Base-by-base conservation (phyloP, 2,113 vertebrate genomes). In the Cyanoderma ruficeps region DNA sequence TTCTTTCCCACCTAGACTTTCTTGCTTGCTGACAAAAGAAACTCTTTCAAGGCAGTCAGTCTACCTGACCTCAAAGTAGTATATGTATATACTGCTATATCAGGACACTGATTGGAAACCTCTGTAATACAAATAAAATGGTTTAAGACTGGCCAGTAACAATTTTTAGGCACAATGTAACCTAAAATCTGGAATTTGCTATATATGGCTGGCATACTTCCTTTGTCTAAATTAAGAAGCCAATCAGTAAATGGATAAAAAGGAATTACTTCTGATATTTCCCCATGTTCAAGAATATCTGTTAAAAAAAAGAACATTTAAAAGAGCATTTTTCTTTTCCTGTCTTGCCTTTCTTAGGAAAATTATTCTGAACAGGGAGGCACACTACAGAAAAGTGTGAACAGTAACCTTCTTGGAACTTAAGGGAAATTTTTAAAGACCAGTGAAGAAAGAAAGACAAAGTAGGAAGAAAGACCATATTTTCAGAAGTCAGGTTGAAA, bases 401-500 rank as follows among this genome's bases (percentile, higher is more conserved):
- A 41, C 44, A 60, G 31, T 24, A 39, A 76, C 60, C 42, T 80
- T 89, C 25, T 9, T 46, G 27, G 50, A 83, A 90, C 53, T 75
- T 44, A 50, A 70, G 42, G 30, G 83, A 83, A 31, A 50, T 10
- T 57, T 86, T 83, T 74, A 50, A 92, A 74, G 35, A 74, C 4
- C 27, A 50, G 15, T 53, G 47, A 75, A 57, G 25, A 75, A 20
- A 55, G 46, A 57, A 2, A 35, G 46, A 63, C 5, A 8, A 81
- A 77, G 42, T 22, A 16, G 35, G 20, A 74, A 83, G 47, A 72
- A 59, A 78, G 44, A 65, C 12, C 23, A 10, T 35, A 35, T 72
- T 92, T 35, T 91, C 44, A 81, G 56, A 93, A 95, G 57, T 14
- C 27, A 42, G 25, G 20, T 24, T 79, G 37, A 76, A 91, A 84